Evolutionary conservation across 1,140 invertebrate genomes (phyloP).

Genomic region (Chironomus tepperi): DNA sequence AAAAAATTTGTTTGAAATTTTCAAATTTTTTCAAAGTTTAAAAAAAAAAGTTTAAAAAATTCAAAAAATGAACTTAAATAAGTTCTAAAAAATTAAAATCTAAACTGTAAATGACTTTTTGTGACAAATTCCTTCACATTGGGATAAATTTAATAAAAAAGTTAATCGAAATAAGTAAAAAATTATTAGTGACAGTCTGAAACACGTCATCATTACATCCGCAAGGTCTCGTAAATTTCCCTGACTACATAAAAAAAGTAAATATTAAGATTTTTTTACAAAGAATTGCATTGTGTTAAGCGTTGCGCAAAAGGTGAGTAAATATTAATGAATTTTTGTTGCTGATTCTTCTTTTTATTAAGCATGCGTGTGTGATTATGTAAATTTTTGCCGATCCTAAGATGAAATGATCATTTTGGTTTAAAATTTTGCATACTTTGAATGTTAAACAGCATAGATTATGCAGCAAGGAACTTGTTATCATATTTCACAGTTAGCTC

Average conservation of each 20-base stretch:
- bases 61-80: neutral
- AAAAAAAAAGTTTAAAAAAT: neutral
- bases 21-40: too few relatives aligned
- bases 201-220: too few relatives aligned
- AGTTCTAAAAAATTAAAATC: neutral
- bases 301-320: neutral
- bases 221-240: too few relatives aligned
- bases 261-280: neutral
- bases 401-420: too few relatives aligned
- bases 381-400: too few relatives aligned
- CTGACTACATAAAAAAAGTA: neutral
- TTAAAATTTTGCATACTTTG: too few relatives aligned
- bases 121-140: neutral
- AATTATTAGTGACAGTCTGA: neutral
- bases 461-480: too few relatives aligned
- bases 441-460: too few relatives aligned
- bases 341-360: neutral
- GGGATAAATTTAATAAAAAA: neutral
- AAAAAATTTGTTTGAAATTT: too few relatives aligned
- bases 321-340: neutral
- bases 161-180: neutral
- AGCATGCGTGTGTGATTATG: neutral
- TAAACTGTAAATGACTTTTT: conserved; percentile 3
- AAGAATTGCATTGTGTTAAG: neutral
- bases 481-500: too few relatives aligned